These are phyloP conservation scores for Anguilla megastoma DNA, from an alignment of 2,797 vertebrate species.

Conservation along the genomic window DNA sequence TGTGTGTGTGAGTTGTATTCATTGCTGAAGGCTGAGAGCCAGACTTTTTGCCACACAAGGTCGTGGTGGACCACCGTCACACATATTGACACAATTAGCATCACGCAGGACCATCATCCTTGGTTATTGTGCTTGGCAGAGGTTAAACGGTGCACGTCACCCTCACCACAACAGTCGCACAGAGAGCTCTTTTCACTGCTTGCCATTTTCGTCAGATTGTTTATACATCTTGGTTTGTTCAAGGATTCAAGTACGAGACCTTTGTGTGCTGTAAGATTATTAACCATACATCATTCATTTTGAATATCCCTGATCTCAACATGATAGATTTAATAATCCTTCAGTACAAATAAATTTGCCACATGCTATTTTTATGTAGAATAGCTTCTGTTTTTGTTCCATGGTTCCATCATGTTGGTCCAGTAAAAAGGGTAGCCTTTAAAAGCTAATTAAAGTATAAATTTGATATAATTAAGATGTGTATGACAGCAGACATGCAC, in stretches of 20 bases:
- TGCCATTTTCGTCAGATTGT: slow-evolving; percentile 54
- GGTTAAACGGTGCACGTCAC: slow-evolving; percentile 62
- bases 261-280: background rate
- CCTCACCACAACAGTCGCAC: slow-evolving; percentile 57
- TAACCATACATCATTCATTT: background rate
- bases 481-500: background rate
- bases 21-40: slow-evolving; percentile 60
- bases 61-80: slow-evolving; percentile 53
- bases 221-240: slow-evolving; percentile 65
- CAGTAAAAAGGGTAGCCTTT: background rate
- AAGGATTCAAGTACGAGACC: slow-evolving; percentile 55
- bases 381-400: background rate
- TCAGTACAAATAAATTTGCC: background rate
- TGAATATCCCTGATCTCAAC: background rate
- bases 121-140: slow-evolving; percentile 69
- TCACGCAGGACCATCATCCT: slow-evolving; percentile 60
- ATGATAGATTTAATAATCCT: background rate
- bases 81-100: slow-evolving; percentile 73
- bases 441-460: background rate
- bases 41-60: slow-evolving; percentile 59
- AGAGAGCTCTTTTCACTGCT: slow-evolving; percentile 64
- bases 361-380: background rate
- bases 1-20: slow-evolving; percentile 52
- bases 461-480: background rate
- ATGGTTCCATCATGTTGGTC: background rate